These are phyloP conservation scores for Lordiphosa clarofinis DNA, from an alignment of 1,140 invertebrate genomes.

Conservation along the genomic window DNA sequence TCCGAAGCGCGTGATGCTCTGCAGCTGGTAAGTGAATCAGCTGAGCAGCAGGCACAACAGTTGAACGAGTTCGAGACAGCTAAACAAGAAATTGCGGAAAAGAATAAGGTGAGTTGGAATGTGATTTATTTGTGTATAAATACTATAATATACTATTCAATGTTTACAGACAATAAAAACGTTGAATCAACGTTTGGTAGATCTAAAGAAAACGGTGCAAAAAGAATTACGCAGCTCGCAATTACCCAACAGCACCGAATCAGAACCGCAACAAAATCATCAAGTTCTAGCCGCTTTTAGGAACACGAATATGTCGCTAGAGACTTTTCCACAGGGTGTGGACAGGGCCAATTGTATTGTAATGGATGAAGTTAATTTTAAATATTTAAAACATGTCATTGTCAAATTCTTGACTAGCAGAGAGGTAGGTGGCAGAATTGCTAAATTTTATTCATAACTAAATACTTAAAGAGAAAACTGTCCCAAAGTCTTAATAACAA, in stretches of 20 bases:
- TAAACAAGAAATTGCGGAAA: conserved; percentile 88
- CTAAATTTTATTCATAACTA: too few relatives aligned
- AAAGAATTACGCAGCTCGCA: conserved; percentile 85
- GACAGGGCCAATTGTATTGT: conserved; percentile 79
- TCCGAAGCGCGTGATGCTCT: conserved; percentile 80
- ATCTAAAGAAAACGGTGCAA: conserved; percentile 95
- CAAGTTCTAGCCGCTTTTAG: conserved; percentile 38
- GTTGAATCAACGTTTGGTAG: conserved; percentile 90
- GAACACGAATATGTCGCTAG: conserved; percentile 25
- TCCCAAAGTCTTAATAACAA: too few relatives aligned
- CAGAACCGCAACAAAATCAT: conserved; percentile 35
- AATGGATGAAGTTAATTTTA: conserved; percentile 81
- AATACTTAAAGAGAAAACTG: too few relatives aligned
- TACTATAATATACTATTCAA: neutral
- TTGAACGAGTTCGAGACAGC: conserved; percentile 84
- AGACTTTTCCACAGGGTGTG: conserved; percentile 25
- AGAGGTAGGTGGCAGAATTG: conserved; percentile 83
- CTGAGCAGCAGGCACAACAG: conserved; percentile 81
- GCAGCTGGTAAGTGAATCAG: conserved; percentile 81
- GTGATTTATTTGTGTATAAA: neutral
- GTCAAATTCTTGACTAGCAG: conserved; percentile 94
- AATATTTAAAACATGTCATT: conserved; percentile 95
- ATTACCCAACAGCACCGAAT: conserved; percentile 31
- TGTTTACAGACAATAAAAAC: conserved; percentile 87
- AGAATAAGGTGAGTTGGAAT: conserved; percentile 83